Percentiles rank a stretch among this genome's conserved stretches.
Conservation (phyloP, 2,888 invertebrate genomes). For the Pandemis corylana region DNA sequence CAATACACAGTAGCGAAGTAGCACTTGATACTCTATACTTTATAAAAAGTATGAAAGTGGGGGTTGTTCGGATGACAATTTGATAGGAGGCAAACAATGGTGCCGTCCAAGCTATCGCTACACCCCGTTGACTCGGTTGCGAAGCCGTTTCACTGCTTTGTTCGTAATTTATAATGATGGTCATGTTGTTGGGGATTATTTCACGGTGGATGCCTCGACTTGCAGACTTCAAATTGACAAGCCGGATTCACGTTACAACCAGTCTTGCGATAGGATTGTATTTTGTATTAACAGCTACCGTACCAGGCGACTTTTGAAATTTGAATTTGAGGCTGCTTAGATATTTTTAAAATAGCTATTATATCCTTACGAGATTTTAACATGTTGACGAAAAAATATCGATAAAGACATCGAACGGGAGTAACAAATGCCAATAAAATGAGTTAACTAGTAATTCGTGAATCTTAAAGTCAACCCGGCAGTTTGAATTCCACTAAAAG, state of each 20-base stretch:
- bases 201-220: slow-evolving; percentile 62
- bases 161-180: slow-evolving; percentile 71
- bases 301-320: too few relatives aligned
- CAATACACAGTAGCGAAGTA: slow-evolving; percentile 55
- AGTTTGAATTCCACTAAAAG: background rate
- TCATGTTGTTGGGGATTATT: slow-evolving; percentile 69
- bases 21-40: slow-evolving; percentile 59
- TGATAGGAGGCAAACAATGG: slow-evolving; percentile 75
- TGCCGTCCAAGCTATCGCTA: slow-evolving; percentile 70
- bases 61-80: slow-evolving; percentile 73
- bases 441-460: too few relatives aligned
- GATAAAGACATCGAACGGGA: too few relatives aligned
- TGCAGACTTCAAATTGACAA: slow-evolving; percentile 52
- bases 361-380: too few relatives aligned
- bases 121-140: slow-evolving; percentile 77
- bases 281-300: background rate
- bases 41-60: slow-evolving; percentile 73
- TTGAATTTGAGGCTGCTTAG: too few relatives aligned
- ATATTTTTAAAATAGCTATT: too few relatives aligned
- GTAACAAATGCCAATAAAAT: too few relatives aligned
- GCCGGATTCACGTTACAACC: slow-evolving; percentile 24
- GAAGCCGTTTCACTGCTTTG: slow-evolving; percentile 77
- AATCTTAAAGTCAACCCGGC: too few relatives aligned
- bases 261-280: slow-evolving; percentile 2
- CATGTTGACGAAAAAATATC: too few relatives aligned